These are phyloP conservation scores for Rhinichthys osculus DNA, from an alignment of 2,797 vertebrate genomes.

Conservation along the genomic window DNA sequence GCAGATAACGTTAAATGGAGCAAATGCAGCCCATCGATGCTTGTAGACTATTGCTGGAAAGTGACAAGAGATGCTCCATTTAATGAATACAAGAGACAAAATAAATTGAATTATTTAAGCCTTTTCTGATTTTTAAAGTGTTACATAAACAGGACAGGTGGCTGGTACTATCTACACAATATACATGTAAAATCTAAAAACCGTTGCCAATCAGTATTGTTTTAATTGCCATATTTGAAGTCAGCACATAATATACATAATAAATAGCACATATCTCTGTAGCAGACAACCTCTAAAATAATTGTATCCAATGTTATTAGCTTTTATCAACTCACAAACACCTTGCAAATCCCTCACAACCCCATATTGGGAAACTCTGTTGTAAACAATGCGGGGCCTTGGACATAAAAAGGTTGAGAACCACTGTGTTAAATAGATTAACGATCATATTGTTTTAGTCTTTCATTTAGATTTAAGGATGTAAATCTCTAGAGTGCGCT, in stretches of 20 bases:
- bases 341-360: background rate
- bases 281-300: background rate
- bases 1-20: too few species aligned
- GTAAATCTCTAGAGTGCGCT: background rate
- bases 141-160: background rate
- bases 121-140: too few species aligned
- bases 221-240: background rate
- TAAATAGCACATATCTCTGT: background rate
- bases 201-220: background rate
- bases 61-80: too few species aligned
- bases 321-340: background rate
- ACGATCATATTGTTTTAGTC: background rate
- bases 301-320: background rate
- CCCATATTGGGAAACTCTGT: background rate
- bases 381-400: background rate
- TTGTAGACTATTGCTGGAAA: too few species aligned
- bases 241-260: background rate
- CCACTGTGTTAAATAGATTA: background rate
- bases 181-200: background rate
- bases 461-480: background rate
- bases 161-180: background rate
- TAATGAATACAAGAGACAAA: too few species aligned
- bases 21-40: too few species aligned
- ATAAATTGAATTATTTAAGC: too few species aligned
- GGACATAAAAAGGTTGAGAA: background rate